Base-by-base conservation (phyloP, 30 jellyfish, hydroid and myxozoan species). In the Turritopsis dohrnii region DNA sequence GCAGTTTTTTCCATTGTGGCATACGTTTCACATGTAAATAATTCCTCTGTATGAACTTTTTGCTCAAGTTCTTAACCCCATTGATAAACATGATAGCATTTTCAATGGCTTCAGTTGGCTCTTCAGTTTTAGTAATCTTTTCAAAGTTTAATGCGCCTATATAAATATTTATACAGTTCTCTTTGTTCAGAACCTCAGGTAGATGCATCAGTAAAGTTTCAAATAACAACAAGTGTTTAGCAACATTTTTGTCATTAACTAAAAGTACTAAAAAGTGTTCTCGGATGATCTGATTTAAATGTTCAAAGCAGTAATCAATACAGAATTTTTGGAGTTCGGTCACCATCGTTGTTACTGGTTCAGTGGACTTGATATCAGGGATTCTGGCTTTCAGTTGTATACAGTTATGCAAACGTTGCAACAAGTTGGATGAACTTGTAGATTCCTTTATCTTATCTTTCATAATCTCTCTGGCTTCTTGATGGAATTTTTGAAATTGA, bases 1-100 rank as follows among this genome's bases (percentile, higher is more conserved):
- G 66, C 71, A 77, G 29, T 18, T 26, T 29, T 77, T 77, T 77
- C 85, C 85, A 77, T 25, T 77, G 4, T 77, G 71, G 30, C 24
- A 74, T 60, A 0, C 81, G 66, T 53, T 60, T 20, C 41, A 77
- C 53, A 20, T 66, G 73, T 26, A 26, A 28, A 29, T 26, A 77
- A 60, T 77, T 77, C 28, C 21, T 52, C 0, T 29, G 29, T 1
- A 29, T 18, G 29, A 16, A 77, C 73, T 22, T 53, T 77, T 77
- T 30, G 0, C 41, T 0, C 1, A 77, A 13, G 20, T 18, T 66
- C 28, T 77, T 1, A 16, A 77, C 52, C 29, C 29, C 27, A n/a
- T 28, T 29, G 4, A 24, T 1, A 77, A 77, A 77, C 28, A 21
- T 29, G 28, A 18, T 27, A 77, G 71, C 41, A 77, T 24, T 53